Base-by-base conservation (phyloP, 53 echinoderm and acorn worm genomes). In the Stichopus horrens region DNA sequence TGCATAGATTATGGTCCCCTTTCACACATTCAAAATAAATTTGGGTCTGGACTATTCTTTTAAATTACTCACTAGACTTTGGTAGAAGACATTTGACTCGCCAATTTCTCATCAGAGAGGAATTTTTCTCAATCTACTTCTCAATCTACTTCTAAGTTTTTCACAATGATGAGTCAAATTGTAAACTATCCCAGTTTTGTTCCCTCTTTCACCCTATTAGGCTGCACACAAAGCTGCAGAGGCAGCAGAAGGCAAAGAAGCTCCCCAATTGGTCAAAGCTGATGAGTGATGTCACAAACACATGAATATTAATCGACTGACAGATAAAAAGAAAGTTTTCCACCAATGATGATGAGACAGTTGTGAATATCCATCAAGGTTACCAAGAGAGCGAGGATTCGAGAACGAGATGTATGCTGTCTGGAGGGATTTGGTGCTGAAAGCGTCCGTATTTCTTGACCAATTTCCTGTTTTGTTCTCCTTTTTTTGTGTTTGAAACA, bases 181-280 rank as follows among this genome's bases (percentile, higher is more conserved):
- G 37, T 37, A 37, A 37, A 37, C 37, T 37, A 2, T 37, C 37
- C 37, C 37, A 37, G 37, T 37, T 73, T 8, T 88, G 16, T 86
- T 13, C 57, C 19, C 60, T 75, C 86, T 90, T 77, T 18, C 76
- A 52, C 52, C 37, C 22, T 55, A 56, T 11, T 88, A 97, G 97
- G 97, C 97, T 52, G 97, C 97, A 60, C 91, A 86, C 88, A 94
- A 94, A 79, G 97, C 97, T 19, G 97, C 94, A 51, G 95, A 94
- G 52, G 97, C 95, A 68, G 94, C 93, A 22, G 97, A 95, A 54
- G 93, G 92, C 13, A 89, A 76, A 1, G 95, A 92, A 73, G 90
- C 95, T 9, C 96, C 96, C 7, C 79, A 90, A 53, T 74, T 96
- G 19, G 96, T 96, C 4, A 90, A 89, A 22, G 86, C 87, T 75